Evolutionary conservation across 2,113 vertebrate species (phyloP).

Genomic region (Anolis sagrei): DNA sequence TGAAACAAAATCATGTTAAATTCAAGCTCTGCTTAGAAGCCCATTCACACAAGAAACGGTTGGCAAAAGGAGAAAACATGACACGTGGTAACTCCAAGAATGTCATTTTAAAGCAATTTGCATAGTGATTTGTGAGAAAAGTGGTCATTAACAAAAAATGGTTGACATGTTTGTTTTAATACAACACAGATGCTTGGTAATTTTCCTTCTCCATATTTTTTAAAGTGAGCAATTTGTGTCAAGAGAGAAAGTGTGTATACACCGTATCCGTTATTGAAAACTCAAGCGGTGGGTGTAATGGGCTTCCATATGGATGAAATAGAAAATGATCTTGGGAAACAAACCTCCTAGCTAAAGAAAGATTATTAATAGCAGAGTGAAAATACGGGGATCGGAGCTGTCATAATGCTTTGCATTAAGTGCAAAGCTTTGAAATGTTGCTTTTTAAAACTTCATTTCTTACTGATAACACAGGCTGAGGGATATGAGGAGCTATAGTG

Average conservation of each 20-base stretch:
- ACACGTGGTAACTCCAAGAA: background rate
- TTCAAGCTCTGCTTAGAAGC: slow-evolving; percentile 35
- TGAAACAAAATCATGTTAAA: accelerated
- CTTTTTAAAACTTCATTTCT: too few relatives aligned
- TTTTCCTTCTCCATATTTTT: slow-evolving; percentile 34
- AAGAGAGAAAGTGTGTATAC: slow-evolving; percentile 16
- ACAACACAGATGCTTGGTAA: slow-evolving; percentile 31
- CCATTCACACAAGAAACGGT: slow-evolving; percentile 12
- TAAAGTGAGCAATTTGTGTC: slow-evolving; percentile 33
- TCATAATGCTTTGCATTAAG: background rate
- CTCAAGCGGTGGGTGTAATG: background rate
- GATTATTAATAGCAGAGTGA: slow-evolving; percentile 11
- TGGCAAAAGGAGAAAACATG: slow-evolving; percentile 38
- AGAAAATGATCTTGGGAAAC: background rate
- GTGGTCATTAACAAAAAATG: slow-evolving; percentile 19
- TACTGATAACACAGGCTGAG: too few relatives aligned
- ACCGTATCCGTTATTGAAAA: slow-evolving; percentile 9
- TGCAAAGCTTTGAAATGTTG: too few relatives aligned
- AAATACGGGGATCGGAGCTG: background rate
- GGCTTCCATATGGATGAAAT: slow-evolving; percentile 36
- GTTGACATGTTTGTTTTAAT: background rate
- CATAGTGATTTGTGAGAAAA: background rate
- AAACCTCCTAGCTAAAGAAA: background rate
- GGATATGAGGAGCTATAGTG: too few relatives aligned
- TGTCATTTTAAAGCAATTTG: slow-evolving; percentile 30